These are phyloP conservation scores for Drosophila antonietae DNA, from an alignment of 2,888 invertebrate species.

Conservation along the genomic window DNA sequence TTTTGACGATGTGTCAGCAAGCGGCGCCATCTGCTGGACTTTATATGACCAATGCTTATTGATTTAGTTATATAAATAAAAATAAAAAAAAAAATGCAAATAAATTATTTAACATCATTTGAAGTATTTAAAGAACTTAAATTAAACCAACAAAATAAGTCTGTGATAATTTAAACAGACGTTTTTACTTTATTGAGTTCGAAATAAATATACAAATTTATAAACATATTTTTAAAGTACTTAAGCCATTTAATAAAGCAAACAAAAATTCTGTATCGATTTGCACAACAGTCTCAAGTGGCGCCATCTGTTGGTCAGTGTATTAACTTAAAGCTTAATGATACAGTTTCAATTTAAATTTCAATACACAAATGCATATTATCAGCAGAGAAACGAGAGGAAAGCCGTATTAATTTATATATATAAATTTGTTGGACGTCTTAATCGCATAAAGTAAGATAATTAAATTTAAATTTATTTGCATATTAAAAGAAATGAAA, in stretches of 20 bases:
- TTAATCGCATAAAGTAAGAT: constrained; percentile 5
- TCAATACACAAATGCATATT: not conserved
- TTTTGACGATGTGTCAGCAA: constrained; percentile 2
- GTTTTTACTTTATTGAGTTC: no score
- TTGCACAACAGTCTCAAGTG: not conserved
- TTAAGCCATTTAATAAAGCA: not conserved
- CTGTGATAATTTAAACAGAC: no score
- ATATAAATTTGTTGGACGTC: not conserved
- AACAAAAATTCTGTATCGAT: no score
- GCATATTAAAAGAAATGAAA: constrained; percentile 1
- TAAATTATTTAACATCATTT: no score
- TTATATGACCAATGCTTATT: not conserved
- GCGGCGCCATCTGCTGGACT: constrained; percentile 1
- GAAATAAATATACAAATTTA: not conserved
- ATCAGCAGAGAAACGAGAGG: not conserved
- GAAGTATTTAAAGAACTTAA: no score
- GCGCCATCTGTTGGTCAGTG: not conserved
- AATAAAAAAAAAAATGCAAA: no score
- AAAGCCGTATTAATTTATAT: not conserved
- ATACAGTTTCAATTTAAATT: not conserved
- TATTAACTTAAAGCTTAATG: not conserved
- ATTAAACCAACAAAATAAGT: no score
- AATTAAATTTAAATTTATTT: constrained; percentile 5
- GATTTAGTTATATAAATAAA: not conserved
- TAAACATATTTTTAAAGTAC: not conserved